Percentiles rank a stretch among this genome's conserved stretches.
phyloP scores from a whole-genome alignment of 2,797 vertebrate species.

The Acrocephalus scirpaceus region DNA sequence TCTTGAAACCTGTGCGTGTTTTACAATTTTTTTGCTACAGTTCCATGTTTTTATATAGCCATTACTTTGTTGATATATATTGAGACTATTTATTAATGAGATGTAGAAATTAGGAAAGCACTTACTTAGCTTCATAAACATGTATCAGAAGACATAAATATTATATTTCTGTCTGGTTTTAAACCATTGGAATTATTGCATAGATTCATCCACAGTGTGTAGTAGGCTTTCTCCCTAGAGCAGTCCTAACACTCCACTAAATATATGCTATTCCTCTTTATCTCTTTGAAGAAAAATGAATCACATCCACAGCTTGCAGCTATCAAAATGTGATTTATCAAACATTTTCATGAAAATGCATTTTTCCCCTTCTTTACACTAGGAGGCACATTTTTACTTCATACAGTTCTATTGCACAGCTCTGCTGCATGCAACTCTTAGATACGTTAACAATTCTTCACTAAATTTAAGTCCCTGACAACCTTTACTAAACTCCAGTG shows the following conservation, averaged over 20 bases:
- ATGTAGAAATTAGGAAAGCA: slow-evolving; percentile 16
- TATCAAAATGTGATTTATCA: slow-evolving; percentile 51
- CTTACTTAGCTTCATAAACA: slow-evolving; percentile 33
- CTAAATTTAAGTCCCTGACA: slow-evolving; percentile 7
- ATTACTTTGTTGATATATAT: not conserved
- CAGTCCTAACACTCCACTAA: slow-evolving; percentile 31
- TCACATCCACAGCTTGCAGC: slow-evolving; percentile 56
- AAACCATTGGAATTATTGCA: slow-evolving; percentile 18
- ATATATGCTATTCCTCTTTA: slow-evolving; percentile 48
- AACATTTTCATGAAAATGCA: slow-evolving; percentile 16
- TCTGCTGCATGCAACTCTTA: not conserved
- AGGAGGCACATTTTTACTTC: slow-evolving; percentile 73
- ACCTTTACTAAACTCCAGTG: not conserved
- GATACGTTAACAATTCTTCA: not conserved
- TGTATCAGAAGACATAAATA: slow-evolving; percentile 30
- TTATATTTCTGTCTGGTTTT: slow-evolving; percentile 23
- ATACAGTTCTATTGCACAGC: not conserved
- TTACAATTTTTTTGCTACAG: not conserved
- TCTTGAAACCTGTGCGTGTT: not conserved
- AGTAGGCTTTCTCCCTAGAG: not conserved
- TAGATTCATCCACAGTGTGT: not conserved
- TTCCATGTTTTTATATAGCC: not conserved
- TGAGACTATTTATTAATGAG: not conserved
- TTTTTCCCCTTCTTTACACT: slow-evolving; percentile 67
- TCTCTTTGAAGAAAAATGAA: slow-evolving; percentile 66